These are phyloP conservation scores for Sycophaga agraensis DNA, from an alignment of 1,140 invertebrate genomes.

Conservation along the genomic window DNA sequence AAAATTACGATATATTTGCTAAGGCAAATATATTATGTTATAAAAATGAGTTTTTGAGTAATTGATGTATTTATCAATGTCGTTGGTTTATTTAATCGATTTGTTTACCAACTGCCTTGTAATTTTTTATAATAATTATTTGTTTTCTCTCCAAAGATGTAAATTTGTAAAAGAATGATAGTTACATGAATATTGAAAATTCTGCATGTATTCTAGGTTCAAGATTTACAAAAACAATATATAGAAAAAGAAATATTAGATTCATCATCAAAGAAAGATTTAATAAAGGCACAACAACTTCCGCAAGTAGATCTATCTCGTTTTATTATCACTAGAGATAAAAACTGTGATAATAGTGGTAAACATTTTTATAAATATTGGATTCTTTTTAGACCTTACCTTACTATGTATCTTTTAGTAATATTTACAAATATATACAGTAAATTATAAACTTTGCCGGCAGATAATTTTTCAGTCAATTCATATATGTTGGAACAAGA, in stretches of 20 bases:
- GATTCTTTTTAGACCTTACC: neutral
- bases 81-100: too few species aligned
- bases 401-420: neutral
- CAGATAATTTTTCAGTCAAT: constrained; percentile 23
- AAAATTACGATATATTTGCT: too few species aligned
- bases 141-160: too few species aligned
- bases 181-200: neutral
- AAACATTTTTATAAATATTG: neutral
- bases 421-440: too few species aligned
- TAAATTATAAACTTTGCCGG: too few species aligned
- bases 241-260: constrained; percentile 1
- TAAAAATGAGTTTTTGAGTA: too few species aligned
- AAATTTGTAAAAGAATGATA: too few species aligned
- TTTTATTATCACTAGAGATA: constrained; percentile 6
- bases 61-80: too few species aligned
- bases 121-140: neutral
- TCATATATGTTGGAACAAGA: constrained; percentile 24
- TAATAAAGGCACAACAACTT: neutral
- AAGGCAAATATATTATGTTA: too few species aligned
- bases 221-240: constrained; percentile 1
- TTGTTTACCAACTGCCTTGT: too few species aligned
- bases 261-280: neutral
- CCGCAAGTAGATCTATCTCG: constrained; percentile 17
- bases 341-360: constrained; percentile 5
- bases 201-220: neutral